Percentiles rank a stretch among this genome's conserved stretches.
Conservation (phyloP, 1,140 invertebrate genomes). For the Cotesia typhae region DNA sequence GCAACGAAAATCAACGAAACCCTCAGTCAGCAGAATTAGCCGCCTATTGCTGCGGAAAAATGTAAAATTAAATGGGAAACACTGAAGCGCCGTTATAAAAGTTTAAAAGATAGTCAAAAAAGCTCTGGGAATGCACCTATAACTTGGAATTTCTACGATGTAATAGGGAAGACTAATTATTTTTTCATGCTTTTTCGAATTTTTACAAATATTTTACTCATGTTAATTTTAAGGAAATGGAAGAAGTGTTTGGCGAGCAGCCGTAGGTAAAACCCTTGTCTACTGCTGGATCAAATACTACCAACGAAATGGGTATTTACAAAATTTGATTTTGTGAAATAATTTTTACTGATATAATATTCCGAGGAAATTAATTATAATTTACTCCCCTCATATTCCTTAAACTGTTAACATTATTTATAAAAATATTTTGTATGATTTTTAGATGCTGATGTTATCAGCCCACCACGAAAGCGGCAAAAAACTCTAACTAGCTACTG, state of each 20-base stretch:
- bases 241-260: too few relatives aligned
- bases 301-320: too few relatives aligned
- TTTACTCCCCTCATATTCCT: neutral
- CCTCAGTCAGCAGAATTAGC: neutral
- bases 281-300: too few relatives aligned
- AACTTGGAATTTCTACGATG: neutral
- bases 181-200: too few relatives aligned
- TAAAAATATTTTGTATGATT: too few relatives aligned
- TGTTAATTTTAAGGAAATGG: neutral
- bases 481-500: constrained; percentile 13
- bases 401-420: too few relatives aligned
- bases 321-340: too few relatives aligned
- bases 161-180: neutral
- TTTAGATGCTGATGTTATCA: neutral
- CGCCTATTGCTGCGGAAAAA: constrained; percentile 4
- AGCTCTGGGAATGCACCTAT: neutral
- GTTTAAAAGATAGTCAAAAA: constrained; percentile 12
- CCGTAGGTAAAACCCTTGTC: too few relatives aligned
- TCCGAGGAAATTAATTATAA: too few relatives aligned
- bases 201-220: neutral
- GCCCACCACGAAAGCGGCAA: constrained; percentile 10
- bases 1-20: too few relatives aligned
- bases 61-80: constrained; percentile 3
- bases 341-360: too few relatives aligned
- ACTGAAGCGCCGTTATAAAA: constrained; percentile 12